These are phyloP conservation scores for Trissolcus brochymenae DNA, from an alignment of 2,888 invertebrate genomes.

Conservation along the genomic window DNA sequence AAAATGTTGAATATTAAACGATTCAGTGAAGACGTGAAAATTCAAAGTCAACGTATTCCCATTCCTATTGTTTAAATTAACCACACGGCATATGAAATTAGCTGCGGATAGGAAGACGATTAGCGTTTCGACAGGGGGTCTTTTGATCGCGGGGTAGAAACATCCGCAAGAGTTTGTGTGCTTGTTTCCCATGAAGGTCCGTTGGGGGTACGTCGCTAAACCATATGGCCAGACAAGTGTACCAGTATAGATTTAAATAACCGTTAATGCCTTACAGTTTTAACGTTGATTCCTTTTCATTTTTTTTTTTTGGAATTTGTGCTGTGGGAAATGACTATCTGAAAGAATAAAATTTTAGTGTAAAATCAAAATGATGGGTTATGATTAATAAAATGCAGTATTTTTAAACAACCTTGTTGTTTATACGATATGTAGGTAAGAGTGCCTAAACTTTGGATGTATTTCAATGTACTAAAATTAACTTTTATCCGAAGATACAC, in stretches of 20 bases:
- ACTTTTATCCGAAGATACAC: too few relatives aligned
- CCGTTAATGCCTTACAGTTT: constrained; percentile 66
- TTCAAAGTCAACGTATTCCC: constrained; percentile 61
- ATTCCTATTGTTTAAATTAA: constrained; percentile 69
- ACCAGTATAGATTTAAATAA: constrained; percentile 75
- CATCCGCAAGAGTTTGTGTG: constrained; percentile 63
- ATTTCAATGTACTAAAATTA: too few relatives aligned
- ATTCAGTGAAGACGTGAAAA: constrained; percentile 1
- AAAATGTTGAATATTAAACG: too few relatives aligned
- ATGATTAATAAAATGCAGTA: too few relatives aligned
- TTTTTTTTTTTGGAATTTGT: constrained; percentile 11
- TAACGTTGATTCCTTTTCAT: constrained; percentile 26
- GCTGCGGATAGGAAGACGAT: constrained; percentile 65
- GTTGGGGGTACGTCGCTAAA: constrained; percentile 73
- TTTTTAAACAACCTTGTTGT: background rate
- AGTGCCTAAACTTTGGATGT: too few relatives aligned
- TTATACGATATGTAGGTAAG: background rate
- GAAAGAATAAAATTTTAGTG: too few relatives aligned
- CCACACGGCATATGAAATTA: constrained; percentile 62
- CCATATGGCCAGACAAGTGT: constrained; percentile 75
- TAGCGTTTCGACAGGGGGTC: constrained; percentile 65
- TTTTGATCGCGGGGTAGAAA: constrained; percentile 47
- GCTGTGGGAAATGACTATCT: constrained; percentile 7
- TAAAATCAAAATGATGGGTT: too few relatives aligned
- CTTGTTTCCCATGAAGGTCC: constrained; percentile 76